Conservation (phyloP, 2,797 vertebrate species). For the Anisognathus igniventris region DNA sequence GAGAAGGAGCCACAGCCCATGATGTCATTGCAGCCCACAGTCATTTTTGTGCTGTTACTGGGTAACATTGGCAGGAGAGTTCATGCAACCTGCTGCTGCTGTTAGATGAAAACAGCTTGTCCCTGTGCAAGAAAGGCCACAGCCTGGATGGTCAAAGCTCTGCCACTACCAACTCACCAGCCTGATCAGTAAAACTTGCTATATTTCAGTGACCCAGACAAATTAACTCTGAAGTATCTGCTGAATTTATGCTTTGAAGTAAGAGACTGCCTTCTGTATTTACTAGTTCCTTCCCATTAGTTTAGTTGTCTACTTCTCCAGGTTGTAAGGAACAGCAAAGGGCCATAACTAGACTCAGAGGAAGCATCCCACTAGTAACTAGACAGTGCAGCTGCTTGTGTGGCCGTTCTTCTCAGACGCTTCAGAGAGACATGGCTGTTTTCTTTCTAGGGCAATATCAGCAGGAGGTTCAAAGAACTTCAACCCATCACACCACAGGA, state of each 20-base stretch:
- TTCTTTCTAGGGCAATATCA: not conserved
- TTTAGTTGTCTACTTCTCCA: not conserved
- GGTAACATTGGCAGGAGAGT: not conserved
- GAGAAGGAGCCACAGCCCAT: not conserved
- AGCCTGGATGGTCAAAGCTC: not conserved
- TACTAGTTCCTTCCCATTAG: not conserved
- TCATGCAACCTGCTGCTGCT: not conserved
- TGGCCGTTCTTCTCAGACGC: not conserved
- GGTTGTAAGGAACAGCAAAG: not conserved
- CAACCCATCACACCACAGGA: not conserved
- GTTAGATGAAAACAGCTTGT: not conserved
- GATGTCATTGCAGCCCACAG: not conserved
- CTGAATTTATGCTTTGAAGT: not conserved
- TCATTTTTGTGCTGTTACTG: not conserved
- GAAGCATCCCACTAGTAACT: not conserved
- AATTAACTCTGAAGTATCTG: not conserved
- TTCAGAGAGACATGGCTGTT: not conserved
- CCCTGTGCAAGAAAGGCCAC: not conserved
- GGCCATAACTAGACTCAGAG: not conserved
- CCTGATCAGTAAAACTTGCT: not conserved
- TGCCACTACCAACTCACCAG: not conserved
- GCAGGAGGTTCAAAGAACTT: not conserved
- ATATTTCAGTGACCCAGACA: not conserved
- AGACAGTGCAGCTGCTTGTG: not conserved
- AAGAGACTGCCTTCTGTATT: not conserved